Evolutionary conservation across 2,113 vertebrate species (phyloP), one percentile per base, ranked within the genome.

Genomic region (Trogon surrucura): DNA sequence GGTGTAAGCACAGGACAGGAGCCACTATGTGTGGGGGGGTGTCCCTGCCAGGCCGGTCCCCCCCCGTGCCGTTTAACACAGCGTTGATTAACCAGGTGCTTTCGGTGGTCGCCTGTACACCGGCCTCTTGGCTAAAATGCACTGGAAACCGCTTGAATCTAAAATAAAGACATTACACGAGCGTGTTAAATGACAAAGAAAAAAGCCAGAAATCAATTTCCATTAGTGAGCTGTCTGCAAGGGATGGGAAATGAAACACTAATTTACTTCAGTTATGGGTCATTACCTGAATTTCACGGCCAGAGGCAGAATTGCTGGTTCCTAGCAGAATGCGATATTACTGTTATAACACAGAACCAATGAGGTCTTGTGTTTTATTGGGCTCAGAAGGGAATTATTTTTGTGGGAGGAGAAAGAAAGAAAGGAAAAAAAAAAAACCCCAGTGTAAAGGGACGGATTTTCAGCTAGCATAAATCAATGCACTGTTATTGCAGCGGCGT

Each of bases 221-320:
- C 93, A 95, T 95, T 73, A 73, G 91, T 66, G 78, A 88, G 77
- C 93, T 88, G 80, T 65, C 85, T 90, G 91, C 85, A 58, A 66
- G 79, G 69, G 74, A 79, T 32, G 88, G 71, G 78, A 79, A 94
- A 93, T 61, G 93, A 95, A 97, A 80, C 93, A 51, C 88, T 85
- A 80, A 97, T 96, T 97, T 80, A 85, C 95, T 92, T 91, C 74
- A 51, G 74, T 90, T 94, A 79, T 77, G 85, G 95, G 83, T 97
- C 91, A 96, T 96, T 97, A 96, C 92, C 95, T 93, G 93, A 44
- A 86, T 95, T 91, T 95, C 93, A 88, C 5, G 66, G 81, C 81
- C 81, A 34, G 61, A 74, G 69, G 57, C 75, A 81, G 92, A 38
- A 27, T 75, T 75, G 67, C 91, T 94, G 88, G 74, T 70, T 92